Conservation (phyloP, 2,113 vertebrate species). For the Festucalex cinctus region DNA sequence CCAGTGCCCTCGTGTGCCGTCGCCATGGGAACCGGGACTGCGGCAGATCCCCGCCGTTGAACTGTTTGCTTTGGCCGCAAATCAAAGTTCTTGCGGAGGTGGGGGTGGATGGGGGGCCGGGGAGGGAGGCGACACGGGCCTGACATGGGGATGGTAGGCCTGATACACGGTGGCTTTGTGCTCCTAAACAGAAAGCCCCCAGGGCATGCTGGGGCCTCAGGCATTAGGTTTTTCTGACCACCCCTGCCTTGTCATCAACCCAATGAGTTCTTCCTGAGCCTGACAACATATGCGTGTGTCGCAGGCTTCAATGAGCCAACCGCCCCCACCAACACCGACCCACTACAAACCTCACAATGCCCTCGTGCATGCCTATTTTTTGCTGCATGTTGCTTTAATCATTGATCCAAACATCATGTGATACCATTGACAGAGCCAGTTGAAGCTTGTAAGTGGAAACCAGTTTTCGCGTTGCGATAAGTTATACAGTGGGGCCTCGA, state of each 20-base stretch:
- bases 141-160: constrained; percentile 51
- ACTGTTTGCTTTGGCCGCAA: constrained; percentile 78
- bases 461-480: not conserved
- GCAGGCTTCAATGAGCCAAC: constrained; percentile 17
- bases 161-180: constrained; percentile 60
- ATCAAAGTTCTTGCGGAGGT: constrained; percentile 69
- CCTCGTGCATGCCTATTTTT: not conserved
- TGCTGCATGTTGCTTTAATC: no score
- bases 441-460: not conserved
- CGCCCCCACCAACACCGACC: no score
- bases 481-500: no score
- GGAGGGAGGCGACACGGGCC: constrained; percentile 50
- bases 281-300: constrained; percentile 58
- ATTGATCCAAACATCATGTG: no score
- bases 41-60: constrained; percentile 49
- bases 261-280: constrained; percentile 39
- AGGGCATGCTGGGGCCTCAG: constrained; percentile 31
- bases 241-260: constrained; percentile 60
- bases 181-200: constrained; percentile 56
- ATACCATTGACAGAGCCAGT: not conserved
- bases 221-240: constrained; percentile 49
- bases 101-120: constrained; percentile 32
- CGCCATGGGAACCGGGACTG: constrained; percentile 64
- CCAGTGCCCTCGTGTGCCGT: constrained; percentile 56
- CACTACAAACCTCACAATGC: constrained; percentile 1